A percentile compares a stretch with the other conserved stretches of the same genome.
Evolutionary conservation across 1,140 invertebrate genomes (phyloP).

Genomic region (Asbolus verrucosus): DNA sequence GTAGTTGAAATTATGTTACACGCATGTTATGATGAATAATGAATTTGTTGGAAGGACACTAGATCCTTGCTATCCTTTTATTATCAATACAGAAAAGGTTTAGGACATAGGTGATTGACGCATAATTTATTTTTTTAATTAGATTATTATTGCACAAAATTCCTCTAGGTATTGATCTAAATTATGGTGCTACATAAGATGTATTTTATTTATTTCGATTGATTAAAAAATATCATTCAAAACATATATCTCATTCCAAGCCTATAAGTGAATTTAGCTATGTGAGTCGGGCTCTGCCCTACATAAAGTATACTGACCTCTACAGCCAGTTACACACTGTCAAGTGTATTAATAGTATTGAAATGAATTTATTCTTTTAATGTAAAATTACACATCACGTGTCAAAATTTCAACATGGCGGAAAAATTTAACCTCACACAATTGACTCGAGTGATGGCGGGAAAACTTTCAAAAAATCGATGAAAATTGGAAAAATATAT

Average conservation of each 20-base stretch:
- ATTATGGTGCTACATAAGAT: conserved; percentile 16
- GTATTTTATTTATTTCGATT: conserved; percentile 18
- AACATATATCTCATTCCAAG: not conserved
- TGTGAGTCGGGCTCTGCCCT: no score
- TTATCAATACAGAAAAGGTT: not conserved
- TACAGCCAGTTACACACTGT: no score
- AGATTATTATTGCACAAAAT: not conserved
- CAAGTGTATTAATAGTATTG: no score
- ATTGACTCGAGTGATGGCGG: no score
- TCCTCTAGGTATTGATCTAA: conserved; percentile 9
- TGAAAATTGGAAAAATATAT: no score
- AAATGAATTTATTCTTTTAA: no score
- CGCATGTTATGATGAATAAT: not conserved
- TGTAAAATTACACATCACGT: no score
- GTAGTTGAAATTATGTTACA: not conserved
- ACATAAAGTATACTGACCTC: no score
- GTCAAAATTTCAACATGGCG: no score
- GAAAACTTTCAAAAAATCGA: no score
- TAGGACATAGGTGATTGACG: conserved; percentile 5
- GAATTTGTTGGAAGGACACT: not conserved
- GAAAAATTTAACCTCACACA: no score
- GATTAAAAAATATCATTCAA: not conserved
- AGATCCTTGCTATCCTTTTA: not conserved
- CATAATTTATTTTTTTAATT: conserved; percentile 25
- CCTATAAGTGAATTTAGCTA: no score